phyloP scores from a whole-genome alignment of 2,888 invertebrate species.

The Frankliniella fusca region DNA sequence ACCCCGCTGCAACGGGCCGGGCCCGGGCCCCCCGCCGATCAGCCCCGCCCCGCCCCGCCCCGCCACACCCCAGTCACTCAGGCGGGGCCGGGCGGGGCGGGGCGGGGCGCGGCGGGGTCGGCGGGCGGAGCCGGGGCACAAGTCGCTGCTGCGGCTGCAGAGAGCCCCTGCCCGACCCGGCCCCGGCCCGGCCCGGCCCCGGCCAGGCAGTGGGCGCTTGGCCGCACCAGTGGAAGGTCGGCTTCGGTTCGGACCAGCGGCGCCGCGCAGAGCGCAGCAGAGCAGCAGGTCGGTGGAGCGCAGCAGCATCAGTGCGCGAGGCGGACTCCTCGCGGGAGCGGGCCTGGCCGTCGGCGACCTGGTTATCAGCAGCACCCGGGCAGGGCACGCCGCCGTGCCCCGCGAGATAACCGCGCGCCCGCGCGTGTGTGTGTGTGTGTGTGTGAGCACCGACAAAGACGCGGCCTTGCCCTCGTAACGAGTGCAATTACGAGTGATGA shows the following conservation, averaged over 20 bases:
- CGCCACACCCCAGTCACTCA: not conserved
- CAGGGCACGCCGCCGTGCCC: too few relatives aligned
- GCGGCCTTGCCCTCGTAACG: slow-evolving; percentile 14
- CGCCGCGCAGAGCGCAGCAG: not conserved
- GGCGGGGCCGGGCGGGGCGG: not conserved
- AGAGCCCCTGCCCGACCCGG: too few relatives aligned
- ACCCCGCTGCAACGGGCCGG: too few relatives aligned
- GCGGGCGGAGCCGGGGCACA: not conserved
- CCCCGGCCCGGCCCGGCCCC: not conserved
- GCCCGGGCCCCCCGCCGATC: too few relatives aligned
- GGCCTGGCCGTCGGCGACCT: too few relatives aligned
- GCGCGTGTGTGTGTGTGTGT: not conserved
- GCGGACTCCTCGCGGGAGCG: too few relatives aligned
- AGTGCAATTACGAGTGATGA: slow-evolving; percentile 8
- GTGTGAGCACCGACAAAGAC: not conserved
- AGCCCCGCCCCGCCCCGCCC: not conserved
- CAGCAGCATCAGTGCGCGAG: not conserved
- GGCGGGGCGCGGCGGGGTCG: too few relatives aligned
- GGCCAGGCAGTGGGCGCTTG: not conserved
- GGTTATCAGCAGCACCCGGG: not conserved
- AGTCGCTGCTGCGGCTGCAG: not conserved
- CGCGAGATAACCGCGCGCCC: not conserved
- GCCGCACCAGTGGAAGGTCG: slow-evolving; percentile 8
- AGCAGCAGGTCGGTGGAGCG: not conserved
- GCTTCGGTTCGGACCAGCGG: not conserved